A percentile compares a stretch with the other conserved stretches of the same genome.
phyloP scores from a whole-genome alignment of 2,888 invertebrate species.

The Drosophila ochracea region DNA sequence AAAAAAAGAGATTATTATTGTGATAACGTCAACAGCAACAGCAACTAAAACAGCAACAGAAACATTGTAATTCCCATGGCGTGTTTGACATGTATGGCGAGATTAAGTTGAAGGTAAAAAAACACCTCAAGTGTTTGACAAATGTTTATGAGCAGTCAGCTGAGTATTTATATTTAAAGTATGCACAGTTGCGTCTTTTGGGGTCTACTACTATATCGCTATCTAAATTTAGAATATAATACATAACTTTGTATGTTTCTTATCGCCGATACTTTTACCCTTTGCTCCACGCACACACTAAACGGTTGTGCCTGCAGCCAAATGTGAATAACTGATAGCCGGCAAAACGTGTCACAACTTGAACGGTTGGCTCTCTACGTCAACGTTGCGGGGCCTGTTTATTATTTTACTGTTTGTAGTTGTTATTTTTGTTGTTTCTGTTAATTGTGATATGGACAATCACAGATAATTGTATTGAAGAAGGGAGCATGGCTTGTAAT shows the following conservation, averaged over 20 bases:
- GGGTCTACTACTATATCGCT: background rate
- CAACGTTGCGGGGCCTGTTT: conserved; percentile 38
- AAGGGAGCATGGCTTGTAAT: background rate
- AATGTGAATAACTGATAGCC: conserved; percentile 38
- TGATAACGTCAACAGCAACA: background rate
- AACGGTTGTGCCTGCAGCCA: conserved; percentile 1
- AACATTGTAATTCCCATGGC: background rate
- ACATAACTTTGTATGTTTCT: conserved; percentile 15
- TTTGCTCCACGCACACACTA: conserved; percentile 9
- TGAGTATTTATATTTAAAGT: conserved; percentile 28
- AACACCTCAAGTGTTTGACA: conserved; percentile 23
- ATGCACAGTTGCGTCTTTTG: conserved; percentile 7
- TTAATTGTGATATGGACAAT: conserved; percentile 39
- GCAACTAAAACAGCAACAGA: background rate
- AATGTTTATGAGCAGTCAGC: conserved; percentile 9
- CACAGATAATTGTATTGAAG: conserved; percentile 19
- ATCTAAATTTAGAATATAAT: conserved; percentile 13
- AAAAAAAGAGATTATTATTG: background rate
- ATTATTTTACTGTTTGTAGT: background rate
- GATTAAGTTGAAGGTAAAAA: background rate
- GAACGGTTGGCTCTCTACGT: conserved; percentile 32
- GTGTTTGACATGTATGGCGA: background rate
- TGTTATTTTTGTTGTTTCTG: background rate
- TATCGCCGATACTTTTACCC: conserved; percentile 32
- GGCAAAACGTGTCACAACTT: conserved; percentile 55